phyloP scores from a whole-genome alignment of 2,797 vertebrate genomes.

The Apodemus agrarius region DNA sequence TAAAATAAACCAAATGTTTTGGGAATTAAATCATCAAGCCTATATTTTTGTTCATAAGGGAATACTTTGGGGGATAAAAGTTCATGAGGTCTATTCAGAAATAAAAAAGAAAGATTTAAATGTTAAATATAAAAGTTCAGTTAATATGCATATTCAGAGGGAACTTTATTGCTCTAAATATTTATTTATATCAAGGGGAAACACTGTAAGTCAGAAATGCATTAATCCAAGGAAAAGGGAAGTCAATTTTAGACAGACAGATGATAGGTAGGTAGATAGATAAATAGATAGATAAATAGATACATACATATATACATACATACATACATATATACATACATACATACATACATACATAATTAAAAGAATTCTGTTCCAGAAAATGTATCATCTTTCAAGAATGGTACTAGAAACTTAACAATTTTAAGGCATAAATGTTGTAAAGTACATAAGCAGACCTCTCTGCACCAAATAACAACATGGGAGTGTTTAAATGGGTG shows the following conservation, averaged over 20 bases:
- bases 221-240: not conserved
- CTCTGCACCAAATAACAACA: not conserved
- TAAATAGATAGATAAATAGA: not conserved
- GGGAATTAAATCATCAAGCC: not conserved
- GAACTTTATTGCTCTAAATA: not conserved
- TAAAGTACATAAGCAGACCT: not conserved
- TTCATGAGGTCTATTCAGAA: not conserved
- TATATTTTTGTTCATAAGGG: not conserved
- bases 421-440: not conserved
- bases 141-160: not conserved
- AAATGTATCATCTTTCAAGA: not conserved
- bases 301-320: not conserved
- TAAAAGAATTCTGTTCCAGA: not conserved
- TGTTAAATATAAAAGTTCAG: not conserved
- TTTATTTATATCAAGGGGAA: not conserved
- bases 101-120: not conserved
- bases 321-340: not conserved
- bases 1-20: not conserved
- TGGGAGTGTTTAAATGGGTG: not conserved
- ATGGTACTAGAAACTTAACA: not conserved
- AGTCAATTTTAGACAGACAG: not conserved
- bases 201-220: not conserved
- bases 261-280: too few relatives aligned
- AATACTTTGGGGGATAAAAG: constrained; percentile 25
- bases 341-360: not conserved